A percentile compares a stretch with the other conserved stretches of the same genome.
Conservation (phyloP, 2,888 invertebrate species). For the Epinotia bilunana region DNA sequence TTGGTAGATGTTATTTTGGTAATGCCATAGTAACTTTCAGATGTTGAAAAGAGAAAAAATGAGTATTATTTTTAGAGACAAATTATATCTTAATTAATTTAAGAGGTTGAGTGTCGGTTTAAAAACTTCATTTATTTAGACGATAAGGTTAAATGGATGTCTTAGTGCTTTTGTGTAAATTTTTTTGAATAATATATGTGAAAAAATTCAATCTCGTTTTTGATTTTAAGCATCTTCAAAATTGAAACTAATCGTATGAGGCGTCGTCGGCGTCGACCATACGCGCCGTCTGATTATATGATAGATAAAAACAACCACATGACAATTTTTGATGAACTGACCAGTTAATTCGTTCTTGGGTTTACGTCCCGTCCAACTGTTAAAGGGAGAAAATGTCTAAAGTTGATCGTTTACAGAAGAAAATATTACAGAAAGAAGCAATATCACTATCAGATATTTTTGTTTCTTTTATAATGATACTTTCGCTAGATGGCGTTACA, state of each 20-base stretch:
- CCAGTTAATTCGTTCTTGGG: too few relatives aligned
- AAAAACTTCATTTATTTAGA: slow-evolving; percentile 83
- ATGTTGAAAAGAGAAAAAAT: slow-evolving; percentile 69
- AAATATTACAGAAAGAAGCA: too few relatives aligned
- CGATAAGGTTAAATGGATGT: slow-evolving; percentile 85
- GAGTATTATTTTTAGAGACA: slow-evolving; percentile 84
- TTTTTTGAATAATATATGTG: slow-evolving; percentile 85
- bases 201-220: slow-evolving; percentile 66
- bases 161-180: slow-evolving; percentile 85
- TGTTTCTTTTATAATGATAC: too few relatives aligned
- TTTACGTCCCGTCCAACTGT: too few relatives aligned
- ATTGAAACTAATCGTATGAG: not conserved
- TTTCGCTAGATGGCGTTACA: not conserved
- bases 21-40: slow-evolving; percentile 77
- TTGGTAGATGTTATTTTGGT: slow-evolving; percentile 76
- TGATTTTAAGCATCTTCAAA: slow-evolving; percentile 40
- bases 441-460: too few relatives aligned
- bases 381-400: too few relatives aligned
- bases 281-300: too few relatives aligned
- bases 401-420: too few relatives aligned
- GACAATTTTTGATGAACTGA: too few relatives aligned
- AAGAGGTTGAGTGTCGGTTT: slow-evolving; percentile 82
- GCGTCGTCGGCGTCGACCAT: not conserved
- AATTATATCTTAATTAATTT: slow-evolving; percentile 78
- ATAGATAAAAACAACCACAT: too few relatives aligned